Conservation (phyloP, 2,888 invertebrate genomes). For the Epiblema foenella region DNA sequence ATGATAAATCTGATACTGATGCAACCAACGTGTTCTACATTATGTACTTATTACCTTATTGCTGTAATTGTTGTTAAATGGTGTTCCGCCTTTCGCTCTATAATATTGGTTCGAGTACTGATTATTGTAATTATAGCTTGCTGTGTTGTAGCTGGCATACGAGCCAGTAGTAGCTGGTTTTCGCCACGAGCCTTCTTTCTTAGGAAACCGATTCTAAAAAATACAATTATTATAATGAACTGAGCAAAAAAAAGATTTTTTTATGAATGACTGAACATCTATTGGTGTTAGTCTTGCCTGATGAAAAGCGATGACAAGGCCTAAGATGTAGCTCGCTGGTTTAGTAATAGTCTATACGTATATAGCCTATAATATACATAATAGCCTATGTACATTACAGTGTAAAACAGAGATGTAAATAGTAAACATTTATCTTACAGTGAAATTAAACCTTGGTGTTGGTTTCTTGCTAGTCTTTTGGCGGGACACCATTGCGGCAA, state of each 20-base stretch:
- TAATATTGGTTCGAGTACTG: constrained; percentile 77
- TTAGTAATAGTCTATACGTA: no score
- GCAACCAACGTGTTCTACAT: neutral
- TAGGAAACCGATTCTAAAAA: constrained; percentile 76
- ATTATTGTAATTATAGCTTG: constrained; percentile 70
- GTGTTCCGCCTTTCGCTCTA: constrained; percentile 63
- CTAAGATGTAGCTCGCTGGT: no score
- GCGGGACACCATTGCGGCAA: constrained; percentile 80
- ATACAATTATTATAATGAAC: constrained; percentile 19
- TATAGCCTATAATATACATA: no score
- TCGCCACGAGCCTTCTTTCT: constrained; percentile 77
- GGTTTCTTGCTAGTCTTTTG: constrained; percentile 77
- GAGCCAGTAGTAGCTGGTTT: constrained; percentile 60
- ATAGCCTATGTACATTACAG: no score
- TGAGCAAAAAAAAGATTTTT: no score
- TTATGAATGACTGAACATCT: no score
- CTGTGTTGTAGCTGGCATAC: constrained; percentile 60
- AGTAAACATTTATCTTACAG: constrained; percentile 57
- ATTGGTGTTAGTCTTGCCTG: no score
- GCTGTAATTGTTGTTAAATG: constrained; percentile 62
- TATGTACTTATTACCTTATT: constrained; percentile 63
- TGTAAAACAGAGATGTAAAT: neutral
- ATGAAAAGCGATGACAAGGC: no score
- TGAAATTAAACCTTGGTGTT: constrained; percentile 63
- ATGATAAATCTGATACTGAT: neutral